Base-by-base conservation (phyloP, 2,113 vertebrate species). In the Muntiacus muntjak region DNA sequence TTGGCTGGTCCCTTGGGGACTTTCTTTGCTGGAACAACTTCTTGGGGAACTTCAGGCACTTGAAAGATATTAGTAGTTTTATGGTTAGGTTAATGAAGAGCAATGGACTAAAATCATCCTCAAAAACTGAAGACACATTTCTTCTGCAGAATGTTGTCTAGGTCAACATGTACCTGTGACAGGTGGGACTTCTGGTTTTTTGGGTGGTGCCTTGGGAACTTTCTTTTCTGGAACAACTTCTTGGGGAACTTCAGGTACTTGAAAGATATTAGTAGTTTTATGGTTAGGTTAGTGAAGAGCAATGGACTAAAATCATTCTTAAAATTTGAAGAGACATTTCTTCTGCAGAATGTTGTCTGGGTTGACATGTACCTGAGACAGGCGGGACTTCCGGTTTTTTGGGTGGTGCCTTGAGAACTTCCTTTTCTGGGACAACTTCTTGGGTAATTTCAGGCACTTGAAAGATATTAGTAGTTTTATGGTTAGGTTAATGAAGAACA, bases 91-190 rank as follows among this genome's bases (percentile, higher is more conserved):
- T 64, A 64, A 67, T 16, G 62, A 71, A 55, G 50, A 54, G 26
- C 62, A 85, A 57, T 19, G 47, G 25, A 26, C 13, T 84, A 36
- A 62, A 55, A 67, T 43, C n/a, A 28, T 78, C 87, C 82, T 86
- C 88, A 84, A 30, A 15, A 79, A 83, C 19, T 43, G 85, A 88
- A 97, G 95, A 92, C 3, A 40, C 2, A 82, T 13, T 85, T 40
- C 40, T 40, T 40, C 40, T 40, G 40, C 40, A 40, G 40, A 40
- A 40, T 40, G 40, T 40, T 40, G 40, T 40, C 40, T 40, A 40
- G 40, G 40, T 40, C 40, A 40, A 64, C 50, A n/a, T 28, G 40
- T 98, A 98, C 98, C 98, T 99, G 98, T 96, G 36, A 84, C 52
- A 30, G 6, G 79, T 62, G 89, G 81, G 3, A 11, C 25, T 64